These are phyloP conservation scores for Balearica regulorum DNA, from an alignment of 2,797 vertebrate species.

Conservation along the genomic window DNA sequence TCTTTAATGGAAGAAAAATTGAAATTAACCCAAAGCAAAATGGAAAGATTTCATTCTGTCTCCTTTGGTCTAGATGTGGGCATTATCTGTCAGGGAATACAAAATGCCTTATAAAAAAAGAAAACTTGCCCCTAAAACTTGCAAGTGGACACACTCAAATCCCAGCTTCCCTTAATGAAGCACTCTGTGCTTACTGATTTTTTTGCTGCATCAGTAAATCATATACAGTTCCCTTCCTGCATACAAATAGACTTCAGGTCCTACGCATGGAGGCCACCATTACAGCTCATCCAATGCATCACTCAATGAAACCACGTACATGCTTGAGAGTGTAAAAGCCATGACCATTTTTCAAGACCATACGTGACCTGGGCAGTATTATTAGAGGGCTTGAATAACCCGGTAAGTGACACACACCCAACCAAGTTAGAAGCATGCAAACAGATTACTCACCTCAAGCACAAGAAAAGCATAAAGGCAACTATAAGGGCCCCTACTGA, in stretches of 20 bases:
- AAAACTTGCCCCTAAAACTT: not conserved
- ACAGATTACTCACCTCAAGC: conserved; percentile 87
- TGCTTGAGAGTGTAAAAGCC: not conserved
- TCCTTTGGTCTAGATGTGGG: not conserved
- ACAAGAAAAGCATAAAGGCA: conserved; percentile 95
- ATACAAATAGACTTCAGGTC: not conserved
- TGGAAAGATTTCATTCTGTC: not conserved
- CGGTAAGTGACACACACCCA: not conserved
- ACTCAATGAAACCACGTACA: not conserved
- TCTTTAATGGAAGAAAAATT: not conserved
- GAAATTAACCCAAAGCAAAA: conserved; percentile 2
- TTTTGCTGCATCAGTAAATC: not conserved
- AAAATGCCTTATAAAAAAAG: not conserved
- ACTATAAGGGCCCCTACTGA: conserved; percentile 91
- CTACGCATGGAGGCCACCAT: not conserved
- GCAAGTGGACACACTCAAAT: not conserved
- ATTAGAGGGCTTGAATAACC: not conserved
- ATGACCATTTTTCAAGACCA: not conserved
- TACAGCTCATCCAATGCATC: not conserved
- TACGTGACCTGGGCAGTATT: not conserved
- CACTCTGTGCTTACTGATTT: not conserved
- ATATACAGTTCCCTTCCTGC: not conserved
- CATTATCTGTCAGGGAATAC: not conserved
- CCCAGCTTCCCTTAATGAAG: not conserved
- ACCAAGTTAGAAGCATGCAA: conserved; percentile 14